A percentile compares a stretch with the other conserved stretches of the same genome.
Conservation (phyloP, 2,113 vertebrate genomes). For the Takifugu flavidus region DNA sequence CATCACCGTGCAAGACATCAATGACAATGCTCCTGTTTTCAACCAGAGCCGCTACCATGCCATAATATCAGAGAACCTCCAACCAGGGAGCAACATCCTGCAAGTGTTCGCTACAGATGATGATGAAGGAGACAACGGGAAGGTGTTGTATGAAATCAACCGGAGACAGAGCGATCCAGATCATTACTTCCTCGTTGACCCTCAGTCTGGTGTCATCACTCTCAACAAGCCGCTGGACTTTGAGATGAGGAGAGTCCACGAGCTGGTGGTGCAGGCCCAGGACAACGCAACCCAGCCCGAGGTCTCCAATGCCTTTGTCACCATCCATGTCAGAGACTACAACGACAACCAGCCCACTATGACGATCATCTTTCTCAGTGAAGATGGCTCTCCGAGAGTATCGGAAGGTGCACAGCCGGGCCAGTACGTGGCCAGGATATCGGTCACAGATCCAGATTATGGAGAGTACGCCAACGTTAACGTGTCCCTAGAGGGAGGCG, state of each 20-base stretch:
- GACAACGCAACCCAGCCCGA: conserved; percentile 93
- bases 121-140: conserved; percentile 90
- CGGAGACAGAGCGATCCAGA: conserved; percentile 92
- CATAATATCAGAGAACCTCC: conserved; percentile 90
- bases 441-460: conserved; percentile 95
- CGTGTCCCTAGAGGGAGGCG: conserved; percentile 93
- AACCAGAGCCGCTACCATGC: conserved; percentile 97
- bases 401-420: conserved; percentile 94
- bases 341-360: conserved; percentile 99
- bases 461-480: conserved; percentile 96
- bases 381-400: conserved; percentile 91
- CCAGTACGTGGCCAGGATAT: conserved; percentile 95
- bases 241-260: conserved; percentile 90
- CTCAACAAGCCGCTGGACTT: conserved; percentile 93
- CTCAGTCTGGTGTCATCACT: conserved; percentile 84
- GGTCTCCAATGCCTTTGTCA: conserved; percentile 93
- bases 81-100: conserved; percentile 88
- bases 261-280: conserved; percentile 91
- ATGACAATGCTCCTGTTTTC: conserved; percentile 94
- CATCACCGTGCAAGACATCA: conserved; percentile 88
- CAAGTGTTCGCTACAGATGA: conserved; percentile 92
- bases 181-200: conserved; percentile 87
- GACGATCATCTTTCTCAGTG: conserved; percentile 98
- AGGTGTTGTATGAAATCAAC: conserved; percentile 94
- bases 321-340: conserved; percentile 93